Conservation (phyloP, 2,888 invertebrate genomes). For the Toxonevra muliebris region DNA sequence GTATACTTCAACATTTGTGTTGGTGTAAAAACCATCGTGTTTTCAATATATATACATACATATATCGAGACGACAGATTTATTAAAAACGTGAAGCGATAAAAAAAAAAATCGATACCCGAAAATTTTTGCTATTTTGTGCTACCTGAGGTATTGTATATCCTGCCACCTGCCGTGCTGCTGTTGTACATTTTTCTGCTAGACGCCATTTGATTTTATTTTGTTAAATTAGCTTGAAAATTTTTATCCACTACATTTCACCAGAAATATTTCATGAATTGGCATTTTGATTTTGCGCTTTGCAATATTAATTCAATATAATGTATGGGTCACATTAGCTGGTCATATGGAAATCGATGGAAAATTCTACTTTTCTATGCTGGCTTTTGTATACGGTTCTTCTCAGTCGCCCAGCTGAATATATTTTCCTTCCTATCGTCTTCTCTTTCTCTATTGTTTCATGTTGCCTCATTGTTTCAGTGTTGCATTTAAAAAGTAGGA, state of each 20-base stretch:
- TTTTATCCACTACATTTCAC: no score
- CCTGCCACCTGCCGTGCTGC: no score
- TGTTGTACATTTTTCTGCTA: no score
- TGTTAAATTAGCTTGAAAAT: no score
- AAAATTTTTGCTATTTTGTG: neutral
- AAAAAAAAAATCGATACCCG: no score
- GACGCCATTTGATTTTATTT: no score
- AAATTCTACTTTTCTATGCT: constrained; percentile 44
- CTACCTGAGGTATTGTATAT: no score
- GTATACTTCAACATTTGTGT: no score
- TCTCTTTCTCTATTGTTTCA: constrained; percentile 18
- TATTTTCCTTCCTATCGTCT: constrained; percentile 6
- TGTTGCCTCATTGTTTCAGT: constrained; percentile 22
- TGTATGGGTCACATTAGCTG: constrained; percentile 32
- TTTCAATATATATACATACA: no score
- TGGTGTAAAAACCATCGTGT: no score
- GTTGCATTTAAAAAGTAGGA: constrained; percentile 13
- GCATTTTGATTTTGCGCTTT: constrained; percentile 17
- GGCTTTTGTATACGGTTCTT: constrained; percentile 37
- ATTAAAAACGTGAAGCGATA: no score
- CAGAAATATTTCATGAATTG: constrained; percentile 13
- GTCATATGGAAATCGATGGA: constrained; percentile 50
- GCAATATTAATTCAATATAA: constrained; percentile 10
- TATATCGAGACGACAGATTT: no score
- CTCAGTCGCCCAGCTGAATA: constrained; percentile 26